Conservation (phyloP, 37 sponge, comb jelly and placozoan genomes). For the Eunapius fragilis region DNA sequence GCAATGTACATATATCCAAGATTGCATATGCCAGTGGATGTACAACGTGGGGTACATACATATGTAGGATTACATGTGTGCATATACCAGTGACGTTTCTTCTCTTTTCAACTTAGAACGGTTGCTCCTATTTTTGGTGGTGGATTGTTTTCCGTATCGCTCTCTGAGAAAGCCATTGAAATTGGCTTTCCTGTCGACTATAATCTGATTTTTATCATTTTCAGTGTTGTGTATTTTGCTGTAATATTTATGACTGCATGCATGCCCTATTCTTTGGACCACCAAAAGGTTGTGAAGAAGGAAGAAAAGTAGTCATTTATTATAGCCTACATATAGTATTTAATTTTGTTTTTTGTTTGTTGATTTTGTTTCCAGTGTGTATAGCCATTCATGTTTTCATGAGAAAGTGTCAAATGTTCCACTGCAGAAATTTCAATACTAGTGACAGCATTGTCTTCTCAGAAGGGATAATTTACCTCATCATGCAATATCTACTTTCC, state of each 20-base stretch:
- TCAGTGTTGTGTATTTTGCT: constrained; percentile 34
- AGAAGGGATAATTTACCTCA: too few species aligned
- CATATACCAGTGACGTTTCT: not conserved
- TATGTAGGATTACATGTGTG: not conserved
- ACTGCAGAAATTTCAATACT: too few species aligned
- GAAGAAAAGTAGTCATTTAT: not conserved
- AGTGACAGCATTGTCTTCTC: too few species aligned
- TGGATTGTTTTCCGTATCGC: constrained; percentile 57
- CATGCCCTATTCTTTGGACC: constrained; percentile 58
- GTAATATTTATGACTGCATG: constrained; percentile 45
- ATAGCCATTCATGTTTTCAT: not conserved
- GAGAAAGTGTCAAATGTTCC: too few species aligned
- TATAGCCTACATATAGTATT: not conserved
- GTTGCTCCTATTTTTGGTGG: constrained; percentile 67
- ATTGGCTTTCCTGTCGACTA: constrained; percentile 82
- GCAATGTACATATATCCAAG: too few species aligned
- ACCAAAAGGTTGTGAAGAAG: constrained; percentile 34
- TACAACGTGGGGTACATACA: too few species aligned
- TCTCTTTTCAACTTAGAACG: constrained; percentile 26
- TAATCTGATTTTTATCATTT: constrained; percentile 71
- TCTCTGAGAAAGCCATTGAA: constrained; percentile 16
- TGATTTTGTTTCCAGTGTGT: not conserved
- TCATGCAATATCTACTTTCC: too few species aligned
- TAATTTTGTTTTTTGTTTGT: not conserved
- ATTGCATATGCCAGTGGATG: too few species aligned